Evolutionary conservation across 2,113 vertebrate genomes (phyloP).

Genomic region (Furnarius figulus): DNA sequence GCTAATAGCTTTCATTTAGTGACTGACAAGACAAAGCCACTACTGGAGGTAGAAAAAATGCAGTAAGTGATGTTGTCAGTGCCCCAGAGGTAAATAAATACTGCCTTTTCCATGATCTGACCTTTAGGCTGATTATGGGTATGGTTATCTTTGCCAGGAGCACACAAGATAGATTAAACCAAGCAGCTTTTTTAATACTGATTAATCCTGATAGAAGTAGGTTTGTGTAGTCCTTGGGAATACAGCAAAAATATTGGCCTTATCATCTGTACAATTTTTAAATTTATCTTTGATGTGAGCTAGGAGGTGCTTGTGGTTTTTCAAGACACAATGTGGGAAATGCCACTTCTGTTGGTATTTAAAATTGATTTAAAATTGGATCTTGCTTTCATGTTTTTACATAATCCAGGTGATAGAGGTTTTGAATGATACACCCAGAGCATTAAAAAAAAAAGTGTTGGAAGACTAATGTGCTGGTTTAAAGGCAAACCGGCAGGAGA

Average conservation of each 20-base stretch:
- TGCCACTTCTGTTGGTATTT: neutral
- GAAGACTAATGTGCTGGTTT: too few species aligned
- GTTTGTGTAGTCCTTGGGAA: conserved; percentile 36
- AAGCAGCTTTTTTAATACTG: conserved; percentile 18
- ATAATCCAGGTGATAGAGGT: neutral
- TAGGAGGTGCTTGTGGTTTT: conserved; percentile 1
- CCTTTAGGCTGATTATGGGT: conserved; percentile 45
- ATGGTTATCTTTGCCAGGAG: conserved; percentile 27
- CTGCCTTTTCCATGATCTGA: conserved; percentile 29
- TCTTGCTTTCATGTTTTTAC: neutral
- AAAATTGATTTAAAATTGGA: neutral
- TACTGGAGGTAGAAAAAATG: neutral
- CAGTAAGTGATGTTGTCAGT: conserved; percentile 20
- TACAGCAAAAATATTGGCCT: neutral
- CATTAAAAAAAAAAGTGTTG: neutral
- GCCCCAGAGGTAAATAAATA: conserved; percentile 6
- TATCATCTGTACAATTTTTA: conserved; percentile 27
- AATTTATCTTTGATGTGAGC: neutral
- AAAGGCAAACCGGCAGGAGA: too few species aligned
- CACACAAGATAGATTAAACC: neutral
- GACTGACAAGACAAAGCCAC: neutral
- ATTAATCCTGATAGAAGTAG: conserved; percentile 51
- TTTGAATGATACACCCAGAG: neutral
- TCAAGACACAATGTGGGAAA: conserved; percentile 12
- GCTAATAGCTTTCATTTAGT: neutral